Conservation (phyloP, 2,113 vertebrate species). For the Lagenorhynchus albirostris region DNA sequence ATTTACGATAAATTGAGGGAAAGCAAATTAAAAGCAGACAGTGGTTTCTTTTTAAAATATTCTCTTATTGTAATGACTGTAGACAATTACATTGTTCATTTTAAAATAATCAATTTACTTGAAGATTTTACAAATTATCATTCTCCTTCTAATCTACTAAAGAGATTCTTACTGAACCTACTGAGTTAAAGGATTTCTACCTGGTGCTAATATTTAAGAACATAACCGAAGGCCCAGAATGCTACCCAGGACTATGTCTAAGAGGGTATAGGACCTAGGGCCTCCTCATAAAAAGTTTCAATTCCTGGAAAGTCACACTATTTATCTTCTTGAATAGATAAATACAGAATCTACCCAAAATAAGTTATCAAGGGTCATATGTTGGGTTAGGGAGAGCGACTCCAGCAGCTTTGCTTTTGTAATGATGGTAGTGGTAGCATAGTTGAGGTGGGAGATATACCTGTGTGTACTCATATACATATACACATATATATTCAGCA, state of each 20-base stretch:
- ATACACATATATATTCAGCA: not conserved
- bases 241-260: not conserved
- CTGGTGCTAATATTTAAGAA: not conserved
- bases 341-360: not conserved
- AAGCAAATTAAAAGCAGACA: not conserved
- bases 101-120: not conserved
- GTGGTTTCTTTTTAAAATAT: not conserved
- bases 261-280: rapidly evolving
- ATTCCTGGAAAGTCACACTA: not conserved
- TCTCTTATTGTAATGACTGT: not conserved
- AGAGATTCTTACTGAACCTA: not conserved
- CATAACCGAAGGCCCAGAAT: not conserved
- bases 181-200: not conserved
- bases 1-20: not conserved
- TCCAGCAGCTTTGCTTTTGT: not conserved
- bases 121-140: not conserved
- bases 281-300: not conserved
- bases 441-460: not conserved
- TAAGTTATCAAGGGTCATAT: not conserved
- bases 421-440: not conserved
- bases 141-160: not conserved
- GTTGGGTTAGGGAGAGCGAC: not conserved
- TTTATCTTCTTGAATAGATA: not conserved
- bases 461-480: not conserved
- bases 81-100: not conserved